Conservation (phyloP, 2,888 invertebrate genomes). For the Melanargia galathea region DNA sequence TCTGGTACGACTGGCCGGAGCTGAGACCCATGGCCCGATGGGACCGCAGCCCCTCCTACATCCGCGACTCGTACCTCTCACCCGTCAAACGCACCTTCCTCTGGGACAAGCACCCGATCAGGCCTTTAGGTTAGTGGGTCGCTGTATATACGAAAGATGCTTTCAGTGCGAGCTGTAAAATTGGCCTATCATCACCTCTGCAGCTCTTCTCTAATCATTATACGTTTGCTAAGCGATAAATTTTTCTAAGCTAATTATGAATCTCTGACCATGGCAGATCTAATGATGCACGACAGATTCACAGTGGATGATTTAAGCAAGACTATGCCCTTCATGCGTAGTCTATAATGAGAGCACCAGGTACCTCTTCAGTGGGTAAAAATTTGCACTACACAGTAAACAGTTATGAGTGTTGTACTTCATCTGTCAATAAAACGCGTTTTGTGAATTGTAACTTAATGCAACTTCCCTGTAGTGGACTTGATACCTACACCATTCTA, state of each 20-base stretch:
- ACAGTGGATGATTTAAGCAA: conserved; percentile 75
- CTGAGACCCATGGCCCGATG: conserved; percentile 88
- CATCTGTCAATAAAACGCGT: conserved; percentile 21
- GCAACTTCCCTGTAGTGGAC: neutral
- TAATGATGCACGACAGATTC: conserved; percentile 75
- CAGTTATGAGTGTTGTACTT: conserved; percentile 25
- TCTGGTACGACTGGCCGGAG: conserved; percentile 93
- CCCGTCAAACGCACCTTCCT: conserved; percentile 95
- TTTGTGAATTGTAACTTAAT: neutral
- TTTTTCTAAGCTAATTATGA: conserved; percentile 44
- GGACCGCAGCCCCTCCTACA: conserved; percentile 88
- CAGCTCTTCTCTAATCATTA: conserved; percentile 36
- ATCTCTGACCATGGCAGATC: conserved; percentile 69
- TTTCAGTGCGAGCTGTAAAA: conserved; percentile 66
- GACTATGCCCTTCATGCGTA: conserved; percentile 78
- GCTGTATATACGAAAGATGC: conserved; percentile 66
- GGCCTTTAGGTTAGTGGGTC: conserved; percentile 92
- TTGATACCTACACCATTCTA: neutral
- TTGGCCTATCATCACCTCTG: conserved; percentile 55
- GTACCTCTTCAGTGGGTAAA: conserved; percentile 52
- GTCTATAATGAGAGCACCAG: conserved; percentile 70
- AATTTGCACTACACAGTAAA: conserved; percentile 6
- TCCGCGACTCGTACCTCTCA: conserved; percentile 94
- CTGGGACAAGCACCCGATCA: conserved; percentile 95
- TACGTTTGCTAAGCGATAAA: conserved; percentile 29